Evolutionary conservation across 2,113 vertebrate genomes (phyloP).

Genomic region (Passer domesticus): DNA sequence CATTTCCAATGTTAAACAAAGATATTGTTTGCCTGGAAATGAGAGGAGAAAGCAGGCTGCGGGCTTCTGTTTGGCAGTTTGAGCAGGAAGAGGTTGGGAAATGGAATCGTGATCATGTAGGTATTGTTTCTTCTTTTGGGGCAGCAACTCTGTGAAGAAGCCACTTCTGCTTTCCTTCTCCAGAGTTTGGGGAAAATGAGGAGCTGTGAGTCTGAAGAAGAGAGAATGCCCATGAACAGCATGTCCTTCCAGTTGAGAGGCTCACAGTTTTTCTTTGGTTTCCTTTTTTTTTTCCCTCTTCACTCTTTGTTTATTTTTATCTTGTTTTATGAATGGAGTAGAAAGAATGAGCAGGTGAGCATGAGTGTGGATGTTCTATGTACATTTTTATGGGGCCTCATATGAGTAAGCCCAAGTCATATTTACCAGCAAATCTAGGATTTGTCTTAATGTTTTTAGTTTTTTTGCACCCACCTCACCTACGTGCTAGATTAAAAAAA

Average conservation of each 20-base stretch:
- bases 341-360: not conserved
- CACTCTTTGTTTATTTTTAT: not conserved
- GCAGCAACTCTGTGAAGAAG: not conserved
- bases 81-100: not conserved
- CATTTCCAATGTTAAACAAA: not conserved
- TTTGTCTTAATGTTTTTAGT: not conserved
- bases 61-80: not conserved
- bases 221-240: not conserved
- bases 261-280: not conserved
- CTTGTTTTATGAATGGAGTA: not conserved
- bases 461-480: not conserved
- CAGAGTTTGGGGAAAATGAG: not conserved
- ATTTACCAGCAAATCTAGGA: not conserved
- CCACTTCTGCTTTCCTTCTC: constrained; percentile 27
- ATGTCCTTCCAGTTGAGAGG: not conserved
- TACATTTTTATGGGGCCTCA: not conserved
- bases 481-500: not conserved
- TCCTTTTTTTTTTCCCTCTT: not conserved
- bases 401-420: not conserved
- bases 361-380: accelerated
- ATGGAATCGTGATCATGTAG: not conserved
- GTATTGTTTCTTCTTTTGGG: not conserved
- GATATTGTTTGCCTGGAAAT: not conserved
- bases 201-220: not conserved
- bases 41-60: not conserved